These are phyloP conservation scores for Athetis lepigone DNA, from an alignment of 2,888 invertebrate species.

Conservation along the genomic window DNA sequence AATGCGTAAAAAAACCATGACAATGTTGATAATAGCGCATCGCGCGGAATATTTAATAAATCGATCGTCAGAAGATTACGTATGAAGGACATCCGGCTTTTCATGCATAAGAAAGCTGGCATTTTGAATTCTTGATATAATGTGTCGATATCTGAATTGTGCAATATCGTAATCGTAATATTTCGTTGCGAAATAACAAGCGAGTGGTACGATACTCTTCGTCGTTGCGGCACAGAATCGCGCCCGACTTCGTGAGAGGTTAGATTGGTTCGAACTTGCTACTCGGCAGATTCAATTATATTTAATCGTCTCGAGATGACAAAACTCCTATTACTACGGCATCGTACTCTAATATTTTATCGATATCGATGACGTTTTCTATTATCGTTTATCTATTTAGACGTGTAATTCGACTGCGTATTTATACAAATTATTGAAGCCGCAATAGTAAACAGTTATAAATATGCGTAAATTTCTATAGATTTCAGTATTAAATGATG, in stretches of 20 bases:
- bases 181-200: conserved; percentile 73
- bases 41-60: conserved; percentile 50
- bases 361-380: conserved; percentile 68
- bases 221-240: conserved; percentile 77
- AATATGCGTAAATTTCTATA: conserved; percentile 14
- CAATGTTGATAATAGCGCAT: conserved; percentile 60
- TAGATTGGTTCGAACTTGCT: conserved; percentile 77
- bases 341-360: conserved; percentile 64
- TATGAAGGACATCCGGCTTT: conserved; percentile 58
- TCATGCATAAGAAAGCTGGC: conserved; percentile 49
- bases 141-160: conserved; percentile 59
- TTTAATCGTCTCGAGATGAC: conserved; percentile 80
- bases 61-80: conserved; percentile 35
- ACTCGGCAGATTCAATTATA: conserved; percentile 81
- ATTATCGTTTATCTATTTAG: conserved; percentile 65
- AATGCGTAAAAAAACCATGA: conserved; percentile 55
- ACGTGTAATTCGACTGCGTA: conserved; percentile 60
- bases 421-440: conserved; percentile 41
- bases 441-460: conserved; percentile 20
- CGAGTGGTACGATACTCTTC: conserved; percentile 66
- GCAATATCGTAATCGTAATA: conserved; percentile 72
- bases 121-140: conserved; percentile 56
- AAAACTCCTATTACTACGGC: conserved; percentile 73
- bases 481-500: conserved; percentile 25
- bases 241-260: conserved; percentile 79